These are phyloP conservation scores for Morpho helenor DNA, from an alignment of 2,888 invertebrate genomes.

Conservation along the genomic window DNA sequence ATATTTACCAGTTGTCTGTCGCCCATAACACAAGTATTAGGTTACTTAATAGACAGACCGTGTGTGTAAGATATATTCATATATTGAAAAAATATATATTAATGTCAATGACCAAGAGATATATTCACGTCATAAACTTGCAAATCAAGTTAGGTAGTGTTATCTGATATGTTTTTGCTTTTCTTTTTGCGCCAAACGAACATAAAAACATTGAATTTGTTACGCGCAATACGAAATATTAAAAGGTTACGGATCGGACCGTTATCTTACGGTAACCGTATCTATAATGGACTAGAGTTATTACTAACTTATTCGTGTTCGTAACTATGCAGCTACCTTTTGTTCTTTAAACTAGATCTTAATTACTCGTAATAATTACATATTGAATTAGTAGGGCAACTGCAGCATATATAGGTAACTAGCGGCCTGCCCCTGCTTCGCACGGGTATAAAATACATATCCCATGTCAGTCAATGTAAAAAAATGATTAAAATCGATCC, in stretches of 20 bases:
- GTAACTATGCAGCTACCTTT: constrained; percentile 27
- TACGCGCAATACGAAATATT: constrained; percentile 39
- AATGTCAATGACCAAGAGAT: too few species aligned
- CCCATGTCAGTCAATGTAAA: too few species aligned
- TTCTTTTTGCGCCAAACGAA: constrained; percentile 13
- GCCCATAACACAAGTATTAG: too few species aligned
- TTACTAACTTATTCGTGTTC: constrained; percentile 31
- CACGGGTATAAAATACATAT: too few species aligned
- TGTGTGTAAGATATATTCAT: too few species aligned
- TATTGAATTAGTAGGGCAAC: too few species aligned
- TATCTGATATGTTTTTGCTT: constrained; percentile 4
- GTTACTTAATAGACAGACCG: too few species aligned
- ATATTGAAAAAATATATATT: too few species aligned
- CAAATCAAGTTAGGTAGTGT: constrained; percentile 10
- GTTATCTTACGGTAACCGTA: constrained; percentile 54
- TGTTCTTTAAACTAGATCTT: constrained; percentile 36
- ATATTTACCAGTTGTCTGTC: too few species aligned
- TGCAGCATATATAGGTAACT: too few species aligned
- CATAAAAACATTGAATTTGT: constrained; percentile 28
- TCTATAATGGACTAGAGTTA: constrained; percentile 7
- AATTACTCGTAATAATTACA: constrained; percentile 25
- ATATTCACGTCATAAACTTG: not conserved
- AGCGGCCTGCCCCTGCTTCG: too few species aligned
- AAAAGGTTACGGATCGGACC: constrained; percentile 47
- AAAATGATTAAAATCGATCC: too few species aligned